Base-by-base conservation (phyloP, 1,140 invertebrate genomes). In the Sitophilus oryzae region DNA sequence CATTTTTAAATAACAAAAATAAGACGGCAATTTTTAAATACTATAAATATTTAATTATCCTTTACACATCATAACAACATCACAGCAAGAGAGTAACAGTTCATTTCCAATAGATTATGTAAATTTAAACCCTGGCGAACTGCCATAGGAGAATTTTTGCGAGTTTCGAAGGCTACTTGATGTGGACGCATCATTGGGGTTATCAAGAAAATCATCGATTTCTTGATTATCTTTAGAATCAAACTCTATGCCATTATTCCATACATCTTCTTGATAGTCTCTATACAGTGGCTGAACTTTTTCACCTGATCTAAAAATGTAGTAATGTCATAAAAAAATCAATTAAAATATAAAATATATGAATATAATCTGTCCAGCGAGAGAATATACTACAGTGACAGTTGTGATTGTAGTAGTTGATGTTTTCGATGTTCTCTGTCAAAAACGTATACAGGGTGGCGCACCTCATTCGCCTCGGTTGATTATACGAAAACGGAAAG, bases 251-350 rank as follows among this genome's bases (percentile, higher is more conserved):
- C 1, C 6, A 30, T 22, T 25, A n/a, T 10, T 30, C 3, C 18
- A 34, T 9, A 19, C 5, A n/a, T 61, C 50, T 50, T 58, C 54
- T 8, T 75, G 63, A 63, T 74, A 76, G 36, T 74, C 59, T 23
- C 71, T 61, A 65, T 79, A 77, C 36, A 74, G 47, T 3, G 71
- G 60, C 23, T 40, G 34, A 46, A 81, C 73, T 56, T 68, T 70
- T 8, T 68, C 58, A 34, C 66, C 60, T 18, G 77, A 80, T 10
- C 64, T 66, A 43, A 34, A 59, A 60, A 56, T 20, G 9, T 25
- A 14, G 11, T 46, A 59, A 11, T 42, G 21, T 37, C 22, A 38
- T n/a, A 25, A 25, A 54, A 22, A 25, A 52, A 57, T n/a, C 38
- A 44, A 45, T 19, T 44, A 37, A 19, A 45, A 56, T 40, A 15